Base-by-base conservation (phyloP, 2,113 vertebrate species). In the Pitta sordida region DNA sequence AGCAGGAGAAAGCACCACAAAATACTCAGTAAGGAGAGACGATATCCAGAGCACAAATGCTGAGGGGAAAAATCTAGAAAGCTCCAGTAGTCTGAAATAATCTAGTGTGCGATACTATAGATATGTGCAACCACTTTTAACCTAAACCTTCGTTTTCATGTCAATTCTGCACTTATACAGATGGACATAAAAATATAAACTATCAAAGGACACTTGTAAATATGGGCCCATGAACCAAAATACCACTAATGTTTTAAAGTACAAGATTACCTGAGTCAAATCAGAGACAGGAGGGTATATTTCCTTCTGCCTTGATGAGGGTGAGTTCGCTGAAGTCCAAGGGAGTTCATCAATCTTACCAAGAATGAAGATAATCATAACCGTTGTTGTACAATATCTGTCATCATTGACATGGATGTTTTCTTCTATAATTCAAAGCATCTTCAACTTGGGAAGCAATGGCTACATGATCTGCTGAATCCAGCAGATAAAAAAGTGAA, bases 321-420 rank as follows among this genome's bases (percentile, higher is more conserved):
- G 14, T 43, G 27, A 53, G 13, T 7, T 60, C 37, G 26, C 30
- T 15, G 8, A 55, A 39, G 8, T 24, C 22, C 32, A 37, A 23
- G 20, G n/a, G 15, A 77, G 16, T 15, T 27, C 46, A n/a, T 3
- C 1, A 7, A 37, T 34, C 55, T 48, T 27, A 52, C 1, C 8
- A 3, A 9, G 13, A 30, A 56, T 9, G 6, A 69, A 49, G 18
- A 3, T 32, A 20, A 10, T 15, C 2, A 1, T 7, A 58, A 30
- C 15, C 43, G 39, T 2, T 0, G 13, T 8, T 46, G 13, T 27
- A 41, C 14, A 41, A 2, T 46, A 53, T 27, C 13, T 46, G 14
- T 15, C 15, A 29, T 34, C 18, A 52, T 2, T 67, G 27, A 39
- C 7, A 30, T 16, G 11, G 27, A 26, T 55, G 20, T 27, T 51